Percentiles rank a stretch among this genome's conserved stretches.
phyloP scores from a whole-genome alignment of 2,113 vertebrate genomes.

The Cygnus atratus region DNA sequence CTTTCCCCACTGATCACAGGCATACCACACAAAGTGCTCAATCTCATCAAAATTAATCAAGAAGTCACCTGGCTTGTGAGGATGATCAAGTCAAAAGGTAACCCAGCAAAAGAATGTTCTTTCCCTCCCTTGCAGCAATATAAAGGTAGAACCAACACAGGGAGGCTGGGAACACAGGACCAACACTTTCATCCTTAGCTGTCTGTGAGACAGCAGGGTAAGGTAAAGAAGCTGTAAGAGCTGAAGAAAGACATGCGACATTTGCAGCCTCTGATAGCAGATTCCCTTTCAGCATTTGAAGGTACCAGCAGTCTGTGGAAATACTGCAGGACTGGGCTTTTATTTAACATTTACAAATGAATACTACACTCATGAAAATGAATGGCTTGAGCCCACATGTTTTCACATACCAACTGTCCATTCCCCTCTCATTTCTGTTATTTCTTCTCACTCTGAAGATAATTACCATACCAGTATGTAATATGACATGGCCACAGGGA shows the following conservation, averaged over 20 bases:
- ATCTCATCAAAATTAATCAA: neutral
- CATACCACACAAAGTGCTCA: fast-evolving
- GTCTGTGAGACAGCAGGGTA: neutral
- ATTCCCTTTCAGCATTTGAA: neutral
- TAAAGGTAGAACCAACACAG: neutral
- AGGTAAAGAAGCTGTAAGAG: neutral
- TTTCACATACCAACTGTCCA: constrained; percentile 26
- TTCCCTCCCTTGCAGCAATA: neutral
- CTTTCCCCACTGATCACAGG: neutral
- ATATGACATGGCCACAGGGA: neutral
- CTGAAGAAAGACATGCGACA: neutral
- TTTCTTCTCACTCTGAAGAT: constrained; percentile 5
- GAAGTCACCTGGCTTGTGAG: neutral
- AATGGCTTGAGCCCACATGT: neutral
- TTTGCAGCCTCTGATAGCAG: neutral
- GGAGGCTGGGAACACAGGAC: neutral
- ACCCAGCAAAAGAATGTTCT: neutral
- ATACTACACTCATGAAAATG: neutral
- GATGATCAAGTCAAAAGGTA: neutral
- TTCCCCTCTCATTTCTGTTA: constrained; percentile 6
- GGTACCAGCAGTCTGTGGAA: neutral
- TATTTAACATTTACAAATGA: constrained; percentile 11
- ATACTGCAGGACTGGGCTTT: neutral
- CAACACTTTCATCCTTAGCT: neutral
- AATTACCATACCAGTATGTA: neutral